Conservation (phyloP, 2,797 vertebrate species). For the Vireo griseus region DNA sequence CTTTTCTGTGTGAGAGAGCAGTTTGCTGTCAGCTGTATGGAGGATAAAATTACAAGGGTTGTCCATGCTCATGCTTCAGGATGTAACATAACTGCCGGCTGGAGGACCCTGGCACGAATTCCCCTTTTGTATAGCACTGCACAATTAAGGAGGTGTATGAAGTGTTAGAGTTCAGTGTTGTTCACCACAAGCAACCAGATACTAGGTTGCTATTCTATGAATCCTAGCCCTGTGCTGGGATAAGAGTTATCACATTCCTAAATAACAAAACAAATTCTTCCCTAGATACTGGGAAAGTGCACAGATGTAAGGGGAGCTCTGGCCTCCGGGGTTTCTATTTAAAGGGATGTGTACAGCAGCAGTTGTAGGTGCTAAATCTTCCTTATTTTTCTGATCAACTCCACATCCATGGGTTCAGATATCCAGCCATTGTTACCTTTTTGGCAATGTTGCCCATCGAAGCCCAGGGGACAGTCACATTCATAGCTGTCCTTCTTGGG, state of each 20-base stretch:
- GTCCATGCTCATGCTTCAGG: neutral
- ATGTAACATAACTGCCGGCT: neutral
- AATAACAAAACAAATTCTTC: neutral
- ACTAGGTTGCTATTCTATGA: neutral
- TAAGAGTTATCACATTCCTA: neutral
- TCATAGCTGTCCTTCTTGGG: slow-evolving; percentile 90
- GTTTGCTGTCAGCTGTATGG: neutral
- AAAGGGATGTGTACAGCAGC: neutral
- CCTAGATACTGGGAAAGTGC: neutral
- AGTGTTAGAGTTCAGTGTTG: neutral
- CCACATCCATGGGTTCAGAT: neutral
- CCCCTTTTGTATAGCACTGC: neutral
- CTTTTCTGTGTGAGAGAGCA: neutral
- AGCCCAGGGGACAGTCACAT: slow-evolving; percentile 94
- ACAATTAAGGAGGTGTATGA: neutral
- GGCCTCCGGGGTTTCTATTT: neutral
- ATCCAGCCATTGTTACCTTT: slow-evolving; percentile 81
- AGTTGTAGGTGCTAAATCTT: neutral
- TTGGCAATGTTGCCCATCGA: slow-evolving; percentile 89
- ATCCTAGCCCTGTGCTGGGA: neutral
- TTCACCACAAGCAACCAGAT: neutral
- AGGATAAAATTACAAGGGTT: slow-evolving; percentile 23
- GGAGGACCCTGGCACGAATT: neutral
- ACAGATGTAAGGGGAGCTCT: neutral
- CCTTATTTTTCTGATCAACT: neutral